Evolutionary conservation across 2,113 vertebrate species (phyloP), one percentile per base, ranked within the genome.

Genomic region (Oriolus oriolus): DNA sequence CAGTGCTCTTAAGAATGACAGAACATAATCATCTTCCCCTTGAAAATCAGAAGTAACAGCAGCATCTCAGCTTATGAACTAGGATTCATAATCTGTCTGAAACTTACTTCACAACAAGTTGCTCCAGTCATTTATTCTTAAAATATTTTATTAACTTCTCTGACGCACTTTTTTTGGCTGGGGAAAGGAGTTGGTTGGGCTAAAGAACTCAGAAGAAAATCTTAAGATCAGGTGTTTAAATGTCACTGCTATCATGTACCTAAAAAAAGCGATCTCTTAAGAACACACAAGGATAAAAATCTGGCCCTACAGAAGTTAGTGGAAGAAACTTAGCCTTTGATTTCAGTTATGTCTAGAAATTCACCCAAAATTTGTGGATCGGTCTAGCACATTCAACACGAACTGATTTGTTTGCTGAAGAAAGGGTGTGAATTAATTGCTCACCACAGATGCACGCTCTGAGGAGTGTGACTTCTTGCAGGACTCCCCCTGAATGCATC

Each of bases 261-360:
- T 87, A 71, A 89, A 95, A 85, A 78, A 74, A 63, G 37, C 0
- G 0, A 47, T 95, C 57, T 71, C 22, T 45, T 45, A 56, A 78
- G 74, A 95, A 95, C 44, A 87, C 16, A 41, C 56, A 94, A 60
- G 65, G 65, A 92, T 87, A 69, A 87, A 91, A 96, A 95, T 92
- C 83, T 89, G 86, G 59, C 61, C 61, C 57, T 78, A 45, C 69
- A 71, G 84, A 95, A 94, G 73, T 70, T 37, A 84, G 77, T 39
- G 31, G 26, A 91, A 90, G 66, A 41, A 82, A 41, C 41, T 84
- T 53, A 77, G 89, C 44, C 81, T 68, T 89, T 63, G n/a, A 91
- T 89, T 92, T 84, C 83, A 78, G 1, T n/a, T n/a, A 71, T 49
- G 74, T 59, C 73, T 94, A 87, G 76, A 76, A 95, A 91, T 74